Evolutionary conservation across 1,140 invertebrate genomes (phyloP).

Genomic region (Apis laboriosa): DNA sequence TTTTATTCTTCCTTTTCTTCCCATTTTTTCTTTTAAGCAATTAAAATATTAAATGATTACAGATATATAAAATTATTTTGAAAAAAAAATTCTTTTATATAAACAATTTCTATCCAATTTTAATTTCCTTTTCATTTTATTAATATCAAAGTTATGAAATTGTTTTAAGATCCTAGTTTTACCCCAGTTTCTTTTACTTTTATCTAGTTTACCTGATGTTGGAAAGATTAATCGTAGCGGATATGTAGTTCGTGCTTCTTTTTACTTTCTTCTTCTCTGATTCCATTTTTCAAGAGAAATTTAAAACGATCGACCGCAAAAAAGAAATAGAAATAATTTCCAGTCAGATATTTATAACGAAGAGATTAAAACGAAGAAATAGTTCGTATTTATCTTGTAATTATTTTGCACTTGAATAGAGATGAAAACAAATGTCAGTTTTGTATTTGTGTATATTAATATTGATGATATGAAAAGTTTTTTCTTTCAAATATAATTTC

Average conservation of each 20-base stretch:
- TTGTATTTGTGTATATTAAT: neutral
- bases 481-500: too few relatives aligned
- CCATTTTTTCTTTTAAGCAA: too few relatives aligned
- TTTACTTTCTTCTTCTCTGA: neutral
- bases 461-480: neutral
- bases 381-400: conserved; percentile 7
- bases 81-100: too few relatives aligned
- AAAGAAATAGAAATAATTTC: neutral
- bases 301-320: neutral
- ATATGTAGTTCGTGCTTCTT: neutral
- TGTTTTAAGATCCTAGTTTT: too few relatives aligned
- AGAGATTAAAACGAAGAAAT: neutral
- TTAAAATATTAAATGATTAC: too few relatives aligned
- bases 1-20: too few relatives aligned
- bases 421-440: neutral
- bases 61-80: too few relatives aligned
- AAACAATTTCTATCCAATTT: too few relatives aligned
- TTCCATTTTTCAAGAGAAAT: neutral
- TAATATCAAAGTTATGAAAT: too few relatives aligned
- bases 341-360: neutral
- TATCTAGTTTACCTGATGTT: neutral
- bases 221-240: neutral
- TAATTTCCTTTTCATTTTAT: too few relatives aligned
- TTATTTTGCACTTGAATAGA: conserved; percentile 6
- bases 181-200: neutral